Percentiles rank a stretch among this genome's conserved stretches.
Conservation (phyloP, 30 jellyfish, hydroid and myxozoan species). For the Rhopilema esculentum region DNA sequence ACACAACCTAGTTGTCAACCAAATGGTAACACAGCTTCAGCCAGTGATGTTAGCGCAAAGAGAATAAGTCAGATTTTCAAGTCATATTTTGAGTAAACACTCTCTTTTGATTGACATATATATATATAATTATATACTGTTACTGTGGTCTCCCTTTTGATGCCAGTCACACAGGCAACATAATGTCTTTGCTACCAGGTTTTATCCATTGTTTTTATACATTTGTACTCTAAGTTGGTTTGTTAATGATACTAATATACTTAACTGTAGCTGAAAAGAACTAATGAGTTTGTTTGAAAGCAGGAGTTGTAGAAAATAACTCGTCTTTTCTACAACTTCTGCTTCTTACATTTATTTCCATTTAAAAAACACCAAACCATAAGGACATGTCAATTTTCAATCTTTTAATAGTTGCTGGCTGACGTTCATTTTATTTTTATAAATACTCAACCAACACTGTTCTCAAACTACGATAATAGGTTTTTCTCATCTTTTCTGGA, state of each 20-base stretch:
- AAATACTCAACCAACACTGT: too few relatives aligned
- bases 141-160: background rate
- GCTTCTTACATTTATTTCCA: too few relatives aligned
- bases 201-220: background rate
- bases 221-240: background rate
- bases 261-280: background rate
- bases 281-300: too few relatives aligned
- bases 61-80: constrained; percentile 8
- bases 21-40: constrained; percentile 10
- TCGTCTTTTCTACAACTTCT: too few relatives aligned
- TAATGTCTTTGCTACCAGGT: background rate
- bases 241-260: background rate
- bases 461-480: too few relatives aligned
- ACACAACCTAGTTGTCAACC: constrained; percentile 23
- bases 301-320: too few relatives aligned
- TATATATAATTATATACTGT: too few relatives aligned
- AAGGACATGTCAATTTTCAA: too few relatives aligned
- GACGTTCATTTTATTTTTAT: too few relatives aligned
- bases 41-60: background rate
- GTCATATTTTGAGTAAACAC: constrained; percentile 6
- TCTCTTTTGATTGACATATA: background rate
- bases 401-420: too few relatives aligned
- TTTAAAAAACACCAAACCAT: too few relatives aligned
- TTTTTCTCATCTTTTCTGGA: too few relatives aligned
- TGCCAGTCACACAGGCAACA: background rate